Percentiles rank a stretch among this genome's conserved stretches.
Conservation (phyloP, 2,797 vertebrate species). For the Chaetodon trifasciatus region DNA sequence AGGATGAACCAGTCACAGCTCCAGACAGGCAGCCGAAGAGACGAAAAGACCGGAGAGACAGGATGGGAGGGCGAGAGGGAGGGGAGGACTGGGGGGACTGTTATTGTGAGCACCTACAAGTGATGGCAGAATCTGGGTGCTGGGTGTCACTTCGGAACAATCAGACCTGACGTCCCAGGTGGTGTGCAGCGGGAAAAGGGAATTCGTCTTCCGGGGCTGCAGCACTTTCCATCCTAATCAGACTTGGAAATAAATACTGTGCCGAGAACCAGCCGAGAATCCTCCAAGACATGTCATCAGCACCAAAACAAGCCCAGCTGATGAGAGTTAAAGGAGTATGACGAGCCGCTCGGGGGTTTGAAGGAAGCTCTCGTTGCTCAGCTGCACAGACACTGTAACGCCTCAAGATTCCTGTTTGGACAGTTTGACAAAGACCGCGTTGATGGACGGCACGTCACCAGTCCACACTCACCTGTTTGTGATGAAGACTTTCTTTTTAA, state of each 20-base stretch:
- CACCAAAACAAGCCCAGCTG: slow-evolving; percentile 28
- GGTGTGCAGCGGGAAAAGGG: slow-evolving; percentile 43
- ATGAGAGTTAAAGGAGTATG: slow-evolving; percentile 1
- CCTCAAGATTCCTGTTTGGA: background rate
- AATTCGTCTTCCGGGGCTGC: slow-evolving; percentile 50
- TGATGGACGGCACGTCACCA: background rate
- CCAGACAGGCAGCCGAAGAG: slow-evolving; percentile 78
- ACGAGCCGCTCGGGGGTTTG: background rate
- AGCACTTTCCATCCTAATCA: slow-evolving; percentile 58
- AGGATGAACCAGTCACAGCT: slow-evolving; percentile 74
- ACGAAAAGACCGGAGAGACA: slow-evolving; percentile 71
- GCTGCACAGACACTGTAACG: background rate
- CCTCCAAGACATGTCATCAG: slow-evolving; percentile 19
- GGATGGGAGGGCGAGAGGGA: slow-evolving; percentile 48
- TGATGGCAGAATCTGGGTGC: slow-evolving; percentile 78
- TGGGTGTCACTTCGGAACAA: slow-evolving; percentile 79
- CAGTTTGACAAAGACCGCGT: background rate
- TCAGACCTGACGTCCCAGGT: slow-evolving; percentile 74
- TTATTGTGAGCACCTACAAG: slow-evolving; percentile 75
- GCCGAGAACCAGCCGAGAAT: slow-evolving; percentile 20
- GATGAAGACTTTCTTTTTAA: background rate
- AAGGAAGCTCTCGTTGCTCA: background rate
- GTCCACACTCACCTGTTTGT: background rate
- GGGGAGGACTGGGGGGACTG: slow-evolving; percentile 45
- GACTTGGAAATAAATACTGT: slow-evolving; percentile 56